A percentile compares a stretch with the other conserved stretches of the same genome.
Conservation (phyloP, 1,140 invertebrate genomes). For the Drosophila mayri region DNA sequence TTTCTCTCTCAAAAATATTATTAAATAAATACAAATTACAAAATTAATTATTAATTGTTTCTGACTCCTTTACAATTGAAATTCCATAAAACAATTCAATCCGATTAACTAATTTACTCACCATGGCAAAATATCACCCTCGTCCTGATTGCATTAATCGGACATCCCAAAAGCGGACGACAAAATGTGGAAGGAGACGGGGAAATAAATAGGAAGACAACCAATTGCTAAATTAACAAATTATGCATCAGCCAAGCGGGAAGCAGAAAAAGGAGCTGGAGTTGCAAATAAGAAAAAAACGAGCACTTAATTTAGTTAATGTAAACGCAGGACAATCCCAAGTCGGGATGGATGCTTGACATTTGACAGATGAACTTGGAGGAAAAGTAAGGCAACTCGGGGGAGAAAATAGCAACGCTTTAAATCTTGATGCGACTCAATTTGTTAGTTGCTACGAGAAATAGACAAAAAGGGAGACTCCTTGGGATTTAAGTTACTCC, state of each 20-base stretch:
- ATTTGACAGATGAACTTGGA: constrained; percentile 80
- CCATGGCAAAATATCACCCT: constrained; percentile 63
- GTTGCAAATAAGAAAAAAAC: constrained; percentile 23
- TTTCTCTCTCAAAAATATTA: no score
- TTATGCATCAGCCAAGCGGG: constrained; percentile 69
- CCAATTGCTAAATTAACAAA: constrained; percentile 82
- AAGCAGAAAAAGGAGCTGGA: constrained; percentile 17
- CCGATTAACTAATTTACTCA: constrained; percentile 74
- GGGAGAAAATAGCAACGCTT: constrained; percentile 66
- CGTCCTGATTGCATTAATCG: constrained; percentile 39
- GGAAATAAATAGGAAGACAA: constrained; percentile 19
- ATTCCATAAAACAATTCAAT: constrained; percentile 41
- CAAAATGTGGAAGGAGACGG: neutral
- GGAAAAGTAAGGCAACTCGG: constrained; percentile 19
- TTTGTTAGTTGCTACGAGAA: constrained; percentile 59
- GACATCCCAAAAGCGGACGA: constrained; percentile 35
- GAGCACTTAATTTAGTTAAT: constrained; percentile 81
- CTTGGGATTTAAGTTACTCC: constrained; percentile 41
- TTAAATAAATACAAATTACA: neutral
- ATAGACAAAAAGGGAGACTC: constrained; percentile 22
- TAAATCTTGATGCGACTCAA: constrained; percentile 69
- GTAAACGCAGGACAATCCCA: constrained; percentile 54
- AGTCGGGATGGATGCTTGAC: constrained; percentile 51
- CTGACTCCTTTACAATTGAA: neutral
- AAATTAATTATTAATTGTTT: neutral